Base-by-base conservation (phyloP, 1,140 invertebrate species). In the Drosophila tristis region DNA sequence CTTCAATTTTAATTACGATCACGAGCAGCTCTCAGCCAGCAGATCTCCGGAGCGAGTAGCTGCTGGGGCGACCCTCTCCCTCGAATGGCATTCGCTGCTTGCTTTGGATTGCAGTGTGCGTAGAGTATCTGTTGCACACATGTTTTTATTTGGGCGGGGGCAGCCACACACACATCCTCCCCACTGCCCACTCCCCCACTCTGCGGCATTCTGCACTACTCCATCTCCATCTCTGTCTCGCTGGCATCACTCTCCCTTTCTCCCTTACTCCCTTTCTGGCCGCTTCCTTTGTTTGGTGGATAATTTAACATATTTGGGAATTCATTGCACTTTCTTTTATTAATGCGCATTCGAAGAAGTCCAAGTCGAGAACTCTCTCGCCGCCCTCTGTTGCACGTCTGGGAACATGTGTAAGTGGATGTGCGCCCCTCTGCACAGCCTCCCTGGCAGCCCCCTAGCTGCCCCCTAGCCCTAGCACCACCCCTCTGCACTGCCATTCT, bases 251-350 rank as follows among this genome's bases (percentile, higher is more conserved):
- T 31, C 31, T 16, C 58, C 5, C 35, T 29, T 47, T 20, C 29
- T 31, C 25, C 43, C n/a, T 20, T 2, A 16, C 9, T 23, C 42
- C 16, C 20, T 43, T 13, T n/a, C 5, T 16, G 16, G 16, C 1
- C 16, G 16, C 16, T 70, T 84, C 57, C 82, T 87, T 87, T 87
- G 84, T 87, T 87, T 87, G 84, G 84, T 77, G 77, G 84, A 87
- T 75, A 89, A 87, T 87, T 87, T 87, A 87, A 87, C 84, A 87
- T 87, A 89, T 87, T 87, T 87, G 84, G 84, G 84, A 87, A 87
- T 87, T 87, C 84, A 87, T 89, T 87, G 84, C 84, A 87, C 84
- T 87, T 87, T 87, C 84, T 89, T 87, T 87, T 87, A 87, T 87
- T 89, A 89, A 89, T 89, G 89, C 82, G 75, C 80, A 73, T 74